These are phyloP conservation scores for Muntiacus reevesi DNA, from an alignment of 2,113 vertebrate species.

Conservation along the genomic window DNA sequence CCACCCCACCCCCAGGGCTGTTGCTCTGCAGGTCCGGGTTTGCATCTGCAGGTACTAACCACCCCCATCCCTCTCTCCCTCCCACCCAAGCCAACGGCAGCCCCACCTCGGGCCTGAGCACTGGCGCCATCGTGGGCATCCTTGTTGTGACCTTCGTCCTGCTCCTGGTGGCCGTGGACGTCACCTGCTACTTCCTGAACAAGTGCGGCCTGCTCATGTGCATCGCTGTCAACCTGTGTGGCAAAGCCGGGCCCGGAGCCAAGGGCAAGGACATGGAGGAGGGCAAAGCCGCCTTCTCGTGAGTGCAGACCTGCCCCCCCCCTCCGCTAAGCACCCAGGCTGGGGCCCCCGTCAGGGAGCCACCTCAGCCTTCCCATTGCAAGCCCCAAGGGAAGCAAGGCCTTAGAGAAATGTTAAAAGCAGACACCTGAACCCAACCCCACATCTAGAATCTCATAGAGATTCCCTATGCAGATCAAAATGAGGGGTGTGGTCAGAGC, in stretches of 20 bases:
- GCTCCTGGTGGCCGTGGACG: constrained; percentile 93
- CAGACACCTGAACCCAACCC: background rate
- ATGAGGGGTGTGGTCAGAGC: background rate
- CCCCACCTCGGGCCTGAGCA: constrained; percentile 87
- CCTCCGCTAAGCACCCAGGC: background rate
- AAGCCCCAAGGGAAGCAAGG: background rate
- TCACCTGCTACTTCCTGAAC: constrained; percentile 98
- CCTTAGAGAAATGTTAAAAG: background rate
- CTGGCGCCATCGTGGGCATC: constrained; percentile 93
- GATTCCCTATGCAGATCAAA: background rate
- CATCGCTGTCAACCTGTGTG: constrained; percentile 96
- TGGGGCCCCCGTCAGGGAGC: background rate
- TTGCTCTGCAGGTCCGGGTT: background rate
- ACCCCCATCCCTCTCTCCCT: constrained; percentile 27
- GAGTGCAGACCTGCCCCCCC: constrained; percentile 75
- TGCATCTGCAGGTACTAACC: background rate
- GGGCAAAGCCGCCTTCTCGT: constrained; percentile 96
- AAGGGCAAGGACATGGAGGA: constrained; percentile 96
- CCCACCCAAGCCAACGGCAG: constrained; percentile 82
- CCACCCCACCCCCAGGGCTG: background rate
- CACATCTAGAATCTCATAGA: background rate
- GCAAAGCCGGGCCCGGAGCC: constrained; percentile 89
- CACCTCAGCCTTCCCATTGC: background rate
- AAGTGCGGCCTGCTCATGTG: constrained; percentile 99
- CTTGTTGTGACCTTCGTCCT: constrained; percentile 93